Percentiles rank a stretch among this genome's conserved stretches.
Conservation (phyloP, 2,888 invertebrate genomes). For the Melanostoma mellinum region DNA sequence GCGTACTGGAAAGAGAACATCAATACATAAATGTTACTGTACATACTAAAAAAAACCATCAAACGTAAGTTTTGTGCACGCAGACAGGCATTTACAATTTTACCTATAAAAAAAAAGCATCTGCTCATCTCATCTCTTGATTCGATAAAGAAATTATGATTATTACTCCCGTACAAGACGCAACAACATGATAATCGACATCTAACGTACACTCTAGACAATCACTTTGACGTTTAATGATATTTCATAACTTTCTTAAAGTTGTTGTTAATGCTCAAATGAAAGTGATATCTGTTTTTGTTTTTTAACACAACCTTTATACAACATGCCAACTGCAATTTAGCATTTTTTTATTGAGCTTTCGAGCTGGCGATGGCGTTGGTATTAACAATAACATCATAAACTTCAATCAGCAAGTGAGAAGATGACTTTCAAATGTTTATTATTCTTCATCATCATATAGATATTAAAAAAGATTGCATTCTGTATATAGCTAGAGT, state of each 20-base stretch:
- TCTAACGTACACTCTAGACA: slow-evolving; percentile 17
- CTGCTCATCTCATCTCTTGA: slow-evolving; percentile 15
- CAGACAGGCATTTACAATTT: slow-evolving; percentile 13
- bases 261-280: slow-evolving; percentile 51
- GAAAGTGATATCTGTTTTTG: slow-evolving; percentile 56
- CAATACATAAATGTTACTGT: too few relatives aligned
- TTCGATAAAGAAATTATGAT: slow-evolving; percentile 48
- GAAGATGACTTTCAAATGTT: too few relatives aligned
- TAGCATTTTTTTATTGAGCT: slow-evolving; percentile 28
- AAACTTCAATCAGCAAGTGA: too few relatives aligned
- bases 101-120: slow-evolving; percentile 20
- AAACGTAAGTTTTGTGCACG: not conserved
- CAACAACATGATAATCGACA: slow-evolving; percentile 34
- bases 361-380: not conserved
- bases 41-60: too few relatives aligned
- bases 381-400: too few relatives aligned
- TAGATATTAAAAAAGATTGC: too few relatives aligned
- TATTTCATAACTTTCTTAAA: slow-evolving; percentile 50
- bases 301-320: not conserved
- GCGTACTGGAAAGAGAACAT: too few relatives aligned
- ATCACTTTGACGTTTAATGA: slow-evolving; percentile 9
- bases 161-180: slow-evolving; percentile 32
- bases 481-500: too few relatives aligned
- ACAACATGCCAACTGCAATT: slow-evolving; percentile 7
- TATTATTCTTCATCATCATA: too few relatives aligned